Percentiles rank a stretch among this genome's conserved stretches.
These are phyloP conservation scores for Thaumatotibia leucotreta DNA, from an alignment of 1,140 invertebrate genomes.

Conservation along the genomic window DNA sequence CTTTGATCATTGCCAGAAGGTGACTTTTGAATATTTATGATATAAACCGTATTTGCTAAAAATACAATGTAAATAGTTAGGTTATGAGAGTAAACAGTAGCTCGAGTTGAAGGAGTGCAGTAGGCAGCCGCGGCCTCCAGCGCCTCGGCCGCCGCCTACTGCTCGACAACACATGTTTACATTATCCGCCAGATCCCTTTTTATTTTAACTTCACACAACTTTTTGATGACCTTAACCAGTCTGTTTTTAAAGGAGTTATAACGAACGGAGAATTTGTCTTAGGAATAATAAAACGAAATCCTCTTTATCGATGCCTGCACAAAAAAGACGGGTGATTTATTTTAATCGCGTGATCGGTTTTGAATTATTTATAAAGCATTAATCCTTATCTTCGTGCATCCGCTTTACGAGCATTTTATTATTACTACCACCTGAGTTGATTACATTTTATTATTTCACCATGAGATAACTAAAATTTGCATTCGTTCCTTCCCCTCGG, in stretches of 20 bases:
- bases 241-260: neutral
- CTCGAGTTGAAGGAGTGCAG: constrained; percentile 27
- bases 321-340: constrained; percentile 1
- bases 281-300: neutral
- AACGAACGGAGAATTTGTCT: neutral
- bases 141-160: constrained; percentile 37
- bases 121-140: constrained; percentile 46
- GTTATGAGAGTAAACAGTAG: constrained; percentile 54
- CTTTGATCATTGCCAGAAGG: neutral
- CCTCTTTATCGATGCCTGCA: neutral
- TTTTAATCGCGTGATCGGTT: neutral
- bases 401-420: neutral
- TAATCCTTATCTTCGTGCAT: neutral
- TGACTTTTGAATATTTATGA: neutral
- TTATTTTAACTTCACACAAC: constrained; percentile 32
- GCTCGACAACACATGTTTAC: constrained; percentile 61
- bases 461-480: neutral
- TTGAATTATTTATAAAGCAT: constrained; percentile 11
- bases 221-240: constrained; percentile 16
- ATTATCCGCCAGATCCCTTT: constrained; percentile 39
- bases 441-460: neutral
- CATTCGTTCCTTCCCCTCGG: neutral
- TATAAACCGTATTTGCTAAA: constrained; percentile 34
- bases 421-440: neutral
- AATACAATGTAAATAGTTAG: constrained; percentile 36